Percentiles rank a stretch among this genome's conserved stretches.
Conservation (phyloP, 2,888 invertebrate species). For the Xestia xanthographa region DNA sequence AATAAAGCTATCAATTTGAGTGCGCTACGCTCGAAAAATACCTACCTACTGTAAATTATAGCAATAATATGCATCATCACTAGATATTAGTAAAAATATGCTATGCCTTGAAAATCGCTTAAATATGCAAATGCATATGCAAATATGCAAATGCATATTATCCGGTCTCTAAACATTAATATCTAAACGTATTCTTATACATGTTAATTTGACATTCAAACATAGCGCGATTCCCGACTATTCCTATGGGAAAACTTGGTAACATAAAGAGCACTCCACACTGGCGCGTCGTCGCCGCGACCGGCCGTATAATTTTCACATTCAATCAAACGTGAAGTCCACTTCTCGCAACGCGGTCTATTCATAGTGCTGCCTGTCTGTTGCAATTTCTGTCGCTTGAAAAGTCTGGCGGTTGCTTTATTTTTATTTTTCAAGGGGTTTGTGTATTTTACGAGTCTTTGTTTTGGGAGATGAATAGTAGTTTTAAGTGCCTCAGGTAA, state of each 20-base stretch:
- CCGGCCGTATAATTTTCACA: conserved; percentile 83
- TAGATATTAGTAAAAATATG: no score
- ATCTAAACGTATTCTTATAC: conserved; percentile 53
- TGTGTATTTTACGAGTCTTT: conserved; percentile 53
- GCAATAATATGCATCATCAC: no score
- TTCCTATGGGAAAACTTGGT: conserved; percentile 68
- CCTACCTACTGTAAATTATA: no score
- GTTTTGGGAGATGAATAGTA: conserved; percentile 51
- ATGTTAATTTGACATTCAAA: conserved; percentile 65
- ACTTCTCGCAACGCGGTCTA: conserved; percentile 73
- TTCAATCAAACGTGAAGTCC: conserved; percentile 81
- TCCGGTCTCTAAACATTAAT: no score
- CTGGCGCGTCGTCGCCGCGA: conserved; percentile 59
- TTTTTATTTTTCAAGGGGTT: conserved; percentile 49
- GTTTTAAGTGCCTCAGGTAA: conserved; percentile 36
- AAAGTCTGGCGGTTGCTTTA: conserved; percentile 48
- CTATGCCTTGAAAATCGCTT: no score
- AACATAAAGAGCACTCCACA: conserved; percentile 67
- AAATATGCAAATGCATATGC: no score
- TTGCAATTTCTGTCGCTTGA: conserved; percentile 54
- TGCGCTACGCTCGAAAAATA: no score
- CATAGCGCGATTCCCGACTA: conserved; percentile 55
- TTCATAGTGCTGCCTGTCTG: conserved; percentile 72
- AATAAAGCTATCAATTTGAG: no score
- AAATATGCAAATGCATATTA: no score